Evolutionary conservation across 2,888 invertebrate genomes (phyloP), one percentile per base, ranked within the genome.

Genomic region (Drosophila rellima): DNA sequence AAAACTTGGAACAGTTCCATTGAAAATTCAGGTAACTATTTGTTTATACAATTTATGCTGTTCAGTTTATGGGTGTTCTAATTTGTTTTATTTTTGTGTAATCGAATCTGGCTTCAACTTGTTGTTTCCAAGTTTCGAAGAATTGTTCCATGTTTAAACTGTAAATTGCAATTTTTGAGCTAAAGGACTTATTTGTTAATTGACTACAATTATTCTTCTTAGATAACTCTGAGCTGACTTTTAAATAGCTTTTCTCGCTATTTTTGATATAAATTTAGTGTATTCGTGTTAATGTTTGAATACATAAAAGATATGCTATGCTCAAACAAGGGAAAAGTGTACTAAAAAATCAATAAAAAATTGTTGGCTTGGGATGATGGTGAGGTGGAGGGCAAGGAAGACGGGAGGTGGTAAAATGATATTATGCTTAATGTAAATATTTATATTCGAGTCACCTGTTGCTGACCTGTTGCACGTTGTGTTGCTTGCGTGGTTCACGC

Each of bases 401-500:
- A 18, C 17, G n/a, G 29, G 13, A 10, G 20, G 10, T 26, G 17
- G 50, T 59, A 45, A 44, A 45, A n/a, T 51, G 39, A 65, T 65
- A 52, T 65, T 65, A 63, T 63, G 62, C 48, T 63, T 60, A 70
- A 74, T 70, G 60, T 62, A 71, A 75, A 75, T 71, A 75, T 74
- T 75, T 74, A 59, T 66, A 59, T 66, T 57, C 56, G 23, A 29
- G 44, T 48, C 70, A 65, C 57, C 56, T 66, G 50, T 40, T 48
- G 59, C 55, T 70, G 47, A 74, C 70, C 56, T 74, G 74, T 61
- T 70, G 74, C 60, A 57, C 44, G 56, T 11, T 47, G 44, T 37
- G 39, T 26, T 40, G 39, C 47, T 20, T 44, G 47, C 17, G 2
- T 17, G 13, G 47, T 47, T 47, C 13, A 23, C 37, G 51, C 40